Evolutionary conservation across 2,888 invertebrate genomes (phyloP).

Genomic region (Ornithoptera alexandrae): DNA sequence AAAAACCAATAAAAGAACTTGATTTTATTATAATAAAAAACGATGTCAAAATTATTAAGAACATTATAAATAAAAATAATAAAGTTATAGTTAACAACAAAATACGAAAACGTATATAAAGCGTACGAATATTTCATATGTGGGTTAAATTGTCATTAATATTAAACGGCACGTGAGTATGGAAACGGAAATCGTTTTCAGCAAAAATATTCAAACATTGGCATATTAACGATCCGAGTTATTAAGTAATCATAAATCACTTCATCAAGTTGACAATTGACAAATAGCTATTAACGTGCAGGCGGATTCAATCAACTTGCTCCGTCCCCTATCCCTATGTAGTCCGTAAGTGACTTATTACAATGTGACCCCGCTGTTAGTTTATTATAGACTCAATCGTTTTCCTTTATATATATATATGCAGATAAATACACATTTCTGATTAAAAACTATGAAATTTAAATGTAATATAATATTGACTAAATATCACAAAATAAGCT

Average conservation of each 20-base stretch:
- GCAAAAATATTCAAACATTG: constrained; percentile 9
- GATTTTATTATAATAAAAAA: too few species aligned
- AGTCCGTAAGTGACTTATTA: constrained; percentile 37
- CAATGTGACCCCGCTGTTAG: constrained; percentile 54
- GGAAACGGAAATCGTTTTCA: constrained; percentile 10
- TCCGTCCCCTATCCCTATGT: constrained; percentile 40
- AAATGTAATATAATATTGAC: too few species aligned
- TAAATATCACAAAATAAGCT: too few species aligned
- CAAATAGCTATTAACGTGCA: constrained; percentile 69
- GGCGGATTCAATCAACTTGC: constrained; percentile 56
- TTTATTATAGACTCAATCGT: constrained; percentile 62
- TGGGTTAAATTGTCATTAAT: constrained; percentile 29
- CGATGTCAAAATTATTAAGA: too few species aligned
- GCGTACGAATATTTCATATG: constrained; percentile 19
- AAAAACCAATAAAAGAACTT: too few species aligned
- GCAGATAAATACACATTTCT: constrained; percentile 21
- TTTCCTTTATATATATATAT: constrained; percentile 49
- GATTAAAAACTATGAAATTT: too few species aligned
- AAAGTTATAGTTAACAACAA: background rate
- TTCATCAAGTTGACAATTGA: constrained; percentile 58
- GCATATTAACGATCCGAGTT: constrained; percentile 38
- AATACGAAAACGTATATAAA: background rate
- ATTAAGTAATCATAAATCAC: constrained; percentile 66
- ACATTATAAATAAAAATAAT: too few species aligned
- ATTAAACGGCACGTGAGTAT: constrained; percentile 14